These are phyloP conservation scores for Zygogramma bicolorata DNA, from an alignment of 2,888 invertebrate species.

Conservation along the genomic window DNA sequence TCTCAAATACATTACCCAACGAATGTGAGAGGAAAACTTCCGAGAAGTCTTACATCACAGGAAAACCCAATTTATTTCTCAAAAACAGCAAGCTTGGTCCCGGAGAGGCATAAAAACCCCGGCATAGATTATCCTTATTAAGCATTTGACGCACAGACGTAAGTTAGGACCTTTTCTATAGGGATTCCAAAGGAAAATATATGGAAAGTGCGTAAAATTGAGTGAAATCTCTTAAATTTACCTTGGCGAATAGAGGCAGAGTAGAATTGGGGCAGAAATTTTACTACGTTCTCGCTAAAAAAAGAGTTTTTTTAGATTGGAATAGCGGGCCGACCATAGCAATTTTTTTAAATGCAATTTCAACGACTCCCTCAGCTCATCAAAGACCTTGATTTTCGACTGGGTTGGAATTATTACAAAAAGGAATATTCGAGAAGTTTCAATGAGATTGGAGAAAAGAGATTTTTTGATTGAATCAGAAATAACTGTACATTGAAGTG, in stretches of 20 bases:
- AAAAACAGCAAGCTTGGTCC: conserved; percentile 35
- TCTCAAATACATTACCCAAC: conserved; percentile 4
- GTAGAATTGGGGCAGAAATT: not conserved
- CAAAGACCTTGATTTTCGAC: not conserved
- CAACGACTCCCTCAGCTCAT: not conserved
- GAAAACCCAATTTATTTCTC: conserved; percentile 36
- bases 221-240: conserved; percentile 5
- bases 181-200: conserved; percentile 38
- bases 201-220: conserved; percentile 38
- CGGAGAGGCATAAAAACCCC: conserved; percentile 34
- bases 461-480: too few relatives aligned
- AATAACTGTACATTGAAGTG: too few relatives aligned
- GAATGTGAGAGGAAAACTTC: conserved; percentile 36
- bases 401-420: not conserved
- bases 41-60: conserved; percentile 30
- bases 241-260: not conserved
- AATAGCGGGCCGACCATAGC: not conserved
- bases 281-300: not conserved
- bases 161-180: conserved; percentile 36
- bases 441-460: too few relatives aligned
- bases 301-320: not conserved
- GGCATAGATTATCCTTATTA: conserved; percentile 47
- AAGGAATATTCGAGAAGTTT: not conserved
- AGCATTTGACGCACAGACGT: conserved; percentile 41
- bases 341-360: not conserved